A percentile compares a stretch with the other conserved stretches of the same genome.
Evolutionary conservation across 2,113 vertebrate species (phyloP).

Genomic region (Chiloscyllium plagiosum): DNA sequence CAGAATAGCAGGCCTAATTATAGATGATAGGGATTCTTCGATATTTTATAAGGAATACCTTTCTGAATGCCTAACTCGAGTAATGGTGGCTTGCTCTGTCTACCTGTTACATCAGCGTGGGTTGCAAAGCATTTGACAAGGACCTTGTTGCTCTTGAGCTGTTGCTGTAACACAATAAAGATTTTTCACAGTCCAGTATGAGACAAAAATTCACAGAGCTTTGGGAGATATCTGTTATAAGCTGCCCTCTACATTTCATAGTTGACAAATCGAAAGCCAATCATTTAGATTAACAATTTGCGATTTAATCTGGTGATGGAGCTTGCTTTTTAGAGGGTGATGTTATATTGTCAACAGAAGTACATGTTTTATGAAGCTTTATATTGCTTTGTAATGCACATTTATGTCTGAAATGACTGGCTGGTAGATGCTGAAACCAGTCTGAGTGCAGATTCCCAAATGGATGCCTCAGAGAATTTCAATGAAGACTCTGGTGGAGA

Average conservation of each 20-base stretch:
- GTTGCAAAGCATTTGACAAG: not conserved
- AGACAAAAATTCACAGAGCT: not conserved
- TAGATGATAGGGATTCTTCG: not conserved
- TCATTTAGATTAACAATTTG: not conserved
- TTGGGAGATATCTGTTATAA: not conserved
- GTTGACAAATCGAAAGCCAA: not conserved
- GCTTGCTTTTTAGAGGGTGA: not conserved
- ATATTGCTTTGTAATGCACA: not conserved
- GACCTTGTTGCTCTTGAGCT: not conserved
- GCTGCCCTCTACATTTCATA: not conserved
- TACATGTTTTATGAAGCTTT: not conserved
- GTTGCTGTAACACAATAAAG: not conserved
- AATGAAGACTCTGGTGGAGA: not conserved
- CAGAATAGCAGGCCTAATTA: not conserved
- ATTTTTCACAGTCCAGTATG: not conserved
- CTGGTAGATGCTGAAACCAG: not conserved
- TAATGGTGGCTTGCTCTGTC: not conserved
- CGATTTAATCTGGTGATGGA: not conserved
- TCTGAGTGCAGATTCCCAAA: not conserved
- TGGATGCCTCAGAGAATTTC: conserved; percentile 8
- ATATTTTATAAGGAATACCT: not conserved
- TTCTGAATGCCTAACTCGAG: not conserved
- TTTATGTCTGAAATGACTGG: not conserved
- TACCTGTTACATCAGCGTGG: not conserved
- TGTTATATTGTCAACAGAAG: not conserved